Conservation (phyloP, 1,140 invertebrate genomes). For the Hormaphis cornu region DNA sequence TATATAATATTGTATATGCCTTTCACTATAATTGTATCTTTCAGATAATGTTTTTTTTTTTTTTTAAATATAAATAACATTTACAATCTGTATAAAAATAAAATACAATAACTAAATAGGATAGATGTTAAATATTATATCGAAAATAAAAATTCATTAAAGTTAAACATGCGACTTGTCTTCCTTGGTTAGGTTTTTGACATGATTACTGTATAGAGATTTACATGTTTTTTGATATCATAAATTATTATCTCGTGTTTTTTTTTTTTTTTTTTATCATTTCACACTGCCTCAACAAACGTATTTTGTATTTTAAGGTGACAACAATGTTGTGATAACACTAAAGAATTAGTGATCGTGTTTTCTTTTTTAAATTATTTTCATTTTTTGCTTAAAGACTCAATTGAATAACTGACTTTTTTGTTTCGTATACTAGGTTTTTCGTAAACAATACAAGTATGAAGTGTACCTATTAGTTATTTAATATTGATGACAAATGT, state of each 20-base stretch:
- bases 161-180: too few species aligned
- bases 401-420: neutral
- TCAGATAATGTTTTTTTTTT: too few species aligned
- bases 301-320: conserved; percentile 15
- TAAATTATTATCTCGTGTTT: neutral
- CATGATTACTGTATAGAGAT: too few species aligned
- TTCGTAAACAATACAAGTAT: neutral
- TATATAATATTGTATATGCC: too few species aligned
- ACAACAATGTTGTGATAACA: conserved; percentile 10
- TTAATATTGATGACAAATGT: neutral
- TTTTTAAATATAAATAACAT: too few species aligned
- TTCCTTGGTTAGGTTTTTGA: too few species aligned
- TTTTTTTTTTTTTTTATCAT: conserved; percentile 4
- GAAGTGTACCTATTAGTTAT: neutral
- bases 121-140: too few species aligned
- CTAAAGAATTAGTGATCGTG: neutral
- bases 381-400: neutral
- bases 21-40: too few species aligned
- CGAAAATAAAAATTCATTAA: too few species aligned
- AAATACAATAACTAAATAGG: too few species aligned
- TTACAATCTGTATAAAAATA: too few species aligned
- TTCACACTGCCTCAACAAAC: neutral
- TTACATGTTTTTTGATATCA: too few species aligned
- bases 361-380: neutral
- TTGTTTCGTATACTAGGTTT: neutral